These are phyloP conservation scores for Neoniphon sammara DNA, from an alignment of 2,797 vertebrate species.

Conservation along the genomic window DNA sequence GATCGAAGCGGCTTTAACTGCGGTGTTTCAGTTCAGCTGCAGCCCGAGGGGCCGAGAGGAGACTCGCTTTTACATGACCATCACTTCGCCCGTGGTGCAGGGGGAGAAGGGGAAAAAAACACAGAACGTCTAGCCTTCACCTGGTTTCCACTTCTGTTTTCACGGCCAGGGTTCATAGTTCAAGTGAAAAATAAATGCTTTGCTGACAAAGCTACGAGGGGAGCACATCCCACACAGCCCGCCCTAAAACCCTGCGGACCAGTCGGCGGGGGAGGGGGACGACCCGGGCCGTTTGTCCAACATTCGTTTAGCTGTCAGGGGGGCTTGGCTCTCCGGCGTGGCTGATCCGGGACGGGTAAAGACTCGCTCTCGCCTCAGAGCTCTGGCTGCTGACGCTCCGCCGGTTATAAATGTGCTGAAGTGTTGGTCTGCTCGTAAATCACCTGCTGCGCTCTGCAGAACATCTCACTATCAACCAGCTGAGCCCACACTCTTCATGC, in stretches of 20 bases:
- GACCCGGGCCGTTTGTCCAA: constrained; percentile 45
- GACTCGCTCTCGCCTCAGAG: constrained; percentile 40
- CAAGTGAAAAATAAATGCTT: constrained; percentile 67
- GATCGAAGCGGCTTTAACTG: constrained; percentile 52
- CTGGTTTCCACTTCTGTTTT: constrained; percentile 74
- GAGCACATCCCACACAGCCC: constrained; percentile 55
- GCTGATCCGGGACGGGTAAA: constrained; percentile 50
- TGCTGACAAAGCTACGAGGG: constrained; percentile 68
- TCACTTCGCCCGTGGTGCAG: constrained; percentile 23
- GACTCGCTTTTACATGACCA: constrained; percentile 62
- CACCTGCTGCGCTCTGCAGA: constrained; percentile 23
- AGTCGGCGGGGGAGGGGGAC: constrained; percentile 28
- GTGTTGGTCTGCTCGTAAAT: constrained; percentile 52
- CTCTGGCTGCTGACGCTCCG: constrained; percentile 51
- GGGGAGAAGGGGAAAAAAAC: neutral
- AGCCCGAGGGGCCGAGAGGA: constrained; percentile 50
- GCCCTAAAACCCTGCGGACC: constrained; percentile 28
- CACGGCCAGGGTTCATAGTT: constrained; percentile 60
- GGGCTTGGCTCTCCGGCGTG: constrained; percentile 44
- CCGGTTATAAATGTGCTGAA: constrained; percentile 31
- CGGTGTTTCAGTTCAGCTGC: constrained; percentile 49
- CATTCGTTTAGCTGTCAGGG: constrained; percentile 48
- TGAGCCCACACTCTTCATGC: constrained; percentile 49
- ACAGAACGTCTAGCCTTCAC: constrained; percentile 52
- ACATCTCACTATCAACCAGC: constrained; percentile 48